Percentiles rank a stretch among this genome's conserved stretches.
Conservation (phyloP, 2,113 vertebrate species). For the Hypanus sabinus region DNA sequence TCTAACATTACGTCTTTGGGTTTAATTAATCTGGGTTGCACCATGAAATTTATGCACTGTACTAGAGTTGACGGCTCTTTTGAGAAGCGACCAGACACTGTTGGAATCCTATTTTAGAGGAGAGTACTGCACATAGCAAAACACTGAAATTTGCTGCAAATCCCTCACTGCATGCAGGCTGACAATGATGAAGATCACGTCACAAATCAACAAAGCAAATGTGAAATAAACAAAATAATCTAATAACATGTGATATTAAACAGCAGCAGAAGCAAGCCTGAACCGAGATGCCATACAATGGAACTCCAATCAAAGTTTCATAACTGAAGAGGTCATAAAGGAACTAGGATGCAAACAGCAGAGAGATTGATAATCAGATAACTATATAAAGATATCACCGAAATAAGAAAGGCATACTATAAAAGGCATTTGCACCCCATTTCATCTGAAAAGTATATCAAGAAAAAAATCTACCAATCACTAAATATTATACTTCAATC, state of each 20-base stretch:
- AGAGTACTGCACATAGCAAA: not conserved
- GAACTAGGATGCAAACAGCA: constrained; percentile 10
- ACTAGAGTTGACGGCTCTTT: not conserved
- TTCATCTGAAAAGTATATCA: not conserved
- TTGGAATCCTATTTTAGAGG: not conserved
- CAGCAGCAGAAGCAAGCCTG: not conserved
- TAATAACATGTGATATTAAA: not conserved
- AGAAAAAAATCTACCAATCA: not conserved
- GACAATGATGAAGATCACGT: not conserved
- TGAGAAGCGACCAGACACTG: not conserved
- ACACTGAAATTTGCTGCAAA: not conserved
- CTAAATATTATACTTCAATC: not conserved
- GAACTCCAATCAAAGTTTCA: not conserved
- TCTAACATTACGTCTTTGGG: no score
- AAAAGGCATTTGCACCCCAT: not conserved
- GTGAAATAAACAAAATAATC: not conserved
- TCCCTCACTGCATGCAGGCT: not conserved
- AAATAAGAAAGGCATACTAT: not conserved
- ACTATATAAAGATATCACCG: not conserved
- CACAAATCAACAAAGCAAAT: not conserved
- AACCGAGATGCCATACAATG: not conserved
- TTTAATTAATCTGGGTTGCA: no score
- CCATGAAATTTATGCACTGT: not conserved
- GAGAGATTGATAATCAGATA: not conserved
- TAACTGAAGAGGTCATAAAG: not conserved